Base-by-base conservation (phyloP, 2,113 vertebrate genomes). In the Saimiri boliviensis region DNA sequence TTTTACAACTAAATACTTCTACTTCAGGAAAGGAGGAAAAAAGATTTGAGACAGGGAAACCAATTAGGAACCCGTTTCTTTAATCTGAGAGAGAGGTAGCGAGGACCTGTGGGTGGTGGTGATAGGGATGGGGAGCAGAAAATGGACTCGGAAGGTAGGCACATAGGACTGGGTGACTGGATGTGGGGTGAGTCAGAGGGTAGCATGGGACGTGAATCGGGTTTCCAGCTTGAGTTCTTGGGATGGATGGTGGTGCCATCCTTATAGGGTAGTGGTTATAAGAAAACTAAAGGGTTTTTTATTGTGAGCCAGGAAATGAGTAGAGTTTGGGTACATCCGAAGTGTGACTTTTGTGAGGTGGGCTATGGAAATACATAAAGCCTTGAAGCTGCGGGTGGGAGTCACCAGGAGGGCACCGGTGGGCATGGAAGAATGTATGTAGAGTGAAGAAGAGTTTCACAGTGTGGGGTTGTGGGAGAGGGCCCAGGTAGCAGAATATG, bases 1-100 rank as follows among this genome's bases (percentile, higher is more conserved):
- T 84, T 95, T 93, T 86, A 66, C 52, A 80, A 37, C 52, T 70
- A 84, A 90, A 58, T 82, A 66, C 25, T 80, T 49, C 42, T 85
- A 13, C 58, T 81, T 86, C 13, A 66, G 82, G 81, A 85, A 68
- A 52, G 40, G 58, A 73, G 45, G 56, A 35, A 37, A 45, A 23
- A 83, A 13, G 4, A 32, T 87, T 80, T 83, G 81, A 42, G 81
- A 35, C 8, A 68, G 35, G 42, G 68, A 94, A 73, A 23, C 20
- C 16, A n/a, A 0, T 42, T 83, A 89, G 85, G 47, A 90, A 37
- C 35, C 40, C 82, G 21, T 74, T 80, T 17, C 49, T 90, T 63
- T 58, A 52, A 71, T 63, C 56, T 88, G 86, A 76, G 42, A 45
- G 42, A 14, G 37, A 70, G n/a, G 11, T 16, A 0, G 37, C 7